Base-by-base conservation (phyloP, 2,888 invertebrate species). In the Branchinecta sandiegonensis region DNA sequence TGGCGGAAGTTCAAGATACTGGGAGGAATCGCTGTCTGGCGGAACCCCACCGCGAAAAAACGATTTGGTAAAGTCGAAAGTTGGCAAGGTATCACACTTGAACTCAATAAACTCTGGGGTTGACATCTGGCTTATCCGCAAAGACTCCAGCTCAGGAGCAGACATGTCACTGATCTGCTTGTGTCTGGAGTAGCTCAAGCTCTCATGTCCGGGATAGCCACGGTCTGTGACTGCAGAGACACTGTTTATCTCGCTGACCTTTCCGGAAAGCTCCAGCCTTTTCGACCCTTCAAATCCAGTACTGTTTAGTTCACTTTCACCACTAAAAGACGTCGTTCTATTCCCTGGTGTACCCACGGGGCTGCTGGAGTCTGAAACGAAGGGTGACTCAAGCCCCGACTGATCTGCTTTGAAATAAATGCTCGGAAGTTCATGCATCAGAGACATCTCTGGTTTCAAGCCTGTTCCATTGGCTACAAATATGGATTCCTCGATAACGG, bases 361-460 rank as follows among this genome's bases (percentile, higher is more conserved):
- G 37, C 37, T 37, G 37, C 37, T 37, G 3, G 37, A 5, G 37
- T 37, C 37, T 37, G 37, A 37, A 37, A 37, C 37, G 6, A 37
- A 37, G 37, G 37, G 37, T 6, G 37, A 37, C 37, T 5, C 37
- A 37, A 37, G 37, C 23, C 10, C 56, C 8, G 56, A n/a, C 56
- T 17, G 56, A 56, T 56, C 56, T 56, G 56, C 56, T 56, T 17
- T 56, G 56, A 56, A 56, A 56, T 56, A 56, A 17, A 56, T 56
- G 10, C 63, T 56, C 23, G 63, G 63, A 23, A 56, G 12, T 10
- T 56, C 11, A 23, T 56, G 63, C 63, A 10, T 56, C 10, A 56
- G n/a, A n/a, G 10, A 56, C n/a, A 56, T 56, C 8, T 56, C 63
- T 10, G 14, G 63, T 56, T 56, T 56, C 37, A 37, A 6, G 37